These are phyloP conservation scores for Caenorhabditis sp. DNA, from an alignment of 2,888 invertebrate species.

Conservation along the genomic window DNA sequence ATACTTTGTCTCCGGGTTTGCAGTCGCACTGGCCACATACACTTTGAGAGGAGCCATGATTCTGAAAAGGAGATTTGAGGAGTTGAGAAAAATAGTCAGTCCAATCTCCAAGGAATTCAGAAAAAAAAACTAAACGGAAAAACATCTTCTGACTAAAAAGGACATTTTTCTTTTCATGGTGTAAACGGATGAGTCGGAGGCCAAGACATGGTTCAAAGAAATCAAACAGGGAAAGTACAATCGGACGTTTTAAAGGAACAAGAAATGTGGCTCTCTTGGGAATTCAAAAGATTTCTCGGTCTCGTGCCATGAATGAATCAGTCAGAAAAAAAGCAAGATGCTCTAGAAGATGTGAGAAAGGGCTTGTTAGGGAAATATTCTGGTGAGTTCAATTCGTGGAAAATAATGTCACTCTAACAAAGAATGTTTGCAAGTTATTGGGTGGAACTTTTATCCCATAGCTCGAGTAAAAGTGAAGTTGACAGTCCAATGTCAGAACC, in stretches of 20 bases:
- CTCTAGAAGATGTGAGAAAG: too few species aligned
- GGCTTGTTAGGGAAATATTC: too few species aligned
- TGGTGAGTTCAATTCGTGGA: too few species aligned
- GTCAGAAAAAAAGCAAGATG: too few species aligned
- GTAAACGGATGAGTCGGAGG: not conserved
- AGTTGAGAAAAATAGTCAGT: too few species aligned
- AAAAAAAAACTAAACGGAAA: not conserved
- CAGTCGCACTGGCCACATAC: conserved; percentile 79
- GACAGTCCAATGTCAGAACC: too few species aligned
- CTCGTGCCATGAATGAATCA: too few species aligned
- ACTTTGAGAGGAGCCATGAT: conserved; percentile 77
- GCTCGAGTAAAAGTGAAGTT: too few species aligned
- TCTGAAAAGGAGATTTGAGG: not conserved
- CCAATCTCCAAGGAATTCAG: not conserved
- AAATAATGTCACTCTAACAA: too few species aligned
- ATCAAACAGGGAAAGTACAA: conserved; percentile 18
- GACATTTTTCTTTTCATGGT: not conserved
- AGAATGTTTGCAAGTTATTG: too few species aligned
- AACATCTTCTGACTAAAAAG: not conserved
- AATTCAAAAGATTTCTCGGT: not conserved
- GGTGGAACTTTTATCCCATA: too few species aligned
- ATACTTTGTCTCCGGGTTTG: conserved; percentile 90
- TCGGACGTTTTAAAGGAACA: not conserved
- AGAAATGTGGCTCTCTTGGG: not conserved
- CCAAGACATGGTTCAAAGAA: not conserved